Base-by-base conservation (phyloP, 1,140 invertebrate species). In the Agraylea sexmaculata region DNA sequence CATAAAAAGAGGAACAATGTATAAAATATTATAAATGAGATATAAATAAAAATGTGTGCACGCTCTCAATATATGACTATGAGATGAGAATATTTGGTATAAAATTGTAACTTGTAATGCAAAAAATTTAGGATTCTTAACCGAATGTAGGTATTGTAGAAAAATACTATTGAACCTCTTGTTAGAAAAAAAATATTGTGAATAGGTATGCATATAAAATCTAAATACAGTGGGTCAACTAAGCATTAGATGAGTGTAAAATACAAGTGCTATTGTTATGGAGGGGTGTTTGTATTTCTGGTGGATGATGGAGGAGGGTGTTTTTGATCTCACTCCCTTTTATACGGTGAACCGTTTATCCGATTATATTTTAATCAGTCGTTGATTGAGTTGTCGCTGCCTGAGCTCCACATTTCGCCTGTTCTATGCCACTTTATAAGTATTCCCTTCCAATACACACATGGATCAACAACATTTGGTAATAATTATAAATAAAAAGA, bases 331-430 rank as follows among this genome's bases (percentile, higher is more conserved):
- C 40, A 35, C 40, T 20, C 33, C 20, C 17, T 27, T 31, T 34
- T 13, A 30, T 19, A 18, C 43, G 32, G 43, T 28, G 47, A n/a
- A n/a, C n/a, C n/a, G 47, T 49, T 49, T 49, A 49, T 49, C 47
- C 43, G 47, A 49, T 49, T 49, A 49, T 40, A 49, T 45, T 49
- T 49, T 49, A 49, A 49, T 49, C 47, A 49, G 37, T 39, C 34
- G 47, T 45, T 49, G 47, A 49, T 49, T 45, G 47, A 49, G 47
- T 37, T 41, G 42, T 32, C 21, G 23, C 21, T 32, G 19, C 29
- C 29, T 29, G 35, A 43, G 39, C 39, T 49, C 47, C 42, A 45
- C 42, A 38, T 48, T 42, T 43, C n/a, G n/a, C n/a, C n/a, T 47
- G 46, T 35, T 48, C 42, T 39, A 36, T 28, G 23, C 21, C 10